Base-by-base conservation (phyloP, 2,888 invertebrate genomes). In the Notocelia uddmanniana region DNA sequence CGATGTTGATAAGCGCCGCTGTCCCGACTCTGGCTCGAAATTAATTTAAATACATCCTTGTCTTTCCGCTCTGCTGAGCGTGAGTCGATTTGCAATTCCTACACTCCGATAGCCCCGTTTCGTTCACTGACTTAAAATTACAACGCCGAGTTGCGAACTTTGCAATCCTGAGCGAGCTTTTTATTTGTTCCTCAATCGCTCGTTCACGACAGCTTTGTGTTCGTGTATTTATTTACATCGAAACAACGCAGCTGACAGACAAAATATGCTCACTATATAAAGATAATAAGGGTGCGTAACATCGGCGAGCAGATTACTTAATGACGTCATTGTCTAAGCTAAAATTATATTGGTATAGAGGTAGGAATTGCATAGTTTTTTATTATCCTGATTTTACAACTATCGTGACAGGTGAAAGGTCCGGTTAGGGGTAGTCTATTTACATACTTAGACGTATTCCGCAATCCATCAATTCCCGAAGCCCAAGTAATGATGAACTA, bases 31-130 rank as follows among this genome's bases (percentile, higher is more conserved):
- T 69, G 73, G 74, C 76, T 81, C 76, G 80, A 89, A 91, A 91
- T 91, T 91, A 89, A 90, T 90, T 91, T 88, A 89, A 89, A 89
- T 88, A 88, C 89, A 88, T 89, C 87, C 86, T 89, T 89, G 90
- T 89, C 88, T 91, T 89, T 89, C 85, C 85, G 79, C 89, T 89
- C 81, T 76, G 83, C 80, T 82, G 83, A 88, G 87, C 87, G 84
- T 83, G 83, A 89, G 84, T 83, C 88, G 91, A 91, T 91, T 89
- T 87, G 83, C 87, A 87, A 90, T 90, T 89, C 84, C 85, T 83
- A 88, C 89, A 86, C 87, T 84, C 83, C 84, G 85, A 85, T 89
- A 87, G 85, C 83, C 85, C 78, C 83, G 82, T 83, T 86, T 86
- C 84, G 85, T 87, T 89, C 85, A 79, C 81, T 83, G 86, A 85